Evolutionary conservation across 2,797 vertebrate species (phyloP).

Genomic region (Ceryle rudis): DNA sequence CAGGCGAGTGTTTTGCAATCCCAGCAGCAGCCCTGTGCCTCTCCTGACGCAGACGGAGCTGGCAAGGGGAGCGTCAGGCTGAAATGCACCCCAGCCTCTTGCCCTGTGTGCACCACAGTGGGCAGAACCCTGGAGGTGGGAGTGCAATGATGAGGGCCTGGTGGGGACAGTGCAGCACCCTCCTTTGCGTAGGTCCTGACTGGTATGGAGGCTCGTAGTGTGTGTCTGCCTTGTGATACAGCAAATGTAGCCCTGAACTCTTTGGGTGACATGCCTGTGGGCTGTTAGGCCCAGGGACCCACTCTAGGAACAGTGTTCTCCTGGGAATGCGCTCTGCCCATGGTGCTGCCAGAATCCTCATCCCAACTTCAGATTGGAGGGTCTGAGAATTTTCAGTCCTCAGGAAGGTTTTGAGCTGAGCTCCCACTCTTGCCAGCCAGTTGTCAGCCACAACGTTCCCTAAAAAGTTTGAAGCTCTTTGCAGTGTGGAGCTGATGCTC

Average conservation of each 20-base stretch:
- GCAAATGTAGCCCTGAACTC: background rate
- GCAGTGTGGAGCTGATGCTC: background rate
- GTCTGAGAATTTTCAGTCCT: rapidly evolving
- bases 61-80: background rate
- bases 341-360: background rate
- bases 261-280: background rate
- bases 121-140: background rate
- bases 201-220: rapidly evolving
- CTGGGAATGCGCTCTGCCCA: rapidly evolving
- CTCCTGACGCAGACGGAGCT: background rate
- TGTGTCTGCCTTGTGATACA: background rate
- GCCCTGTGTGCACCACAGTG: rapidly evolving
- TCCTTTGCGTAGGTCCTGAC: rapidly evolving
- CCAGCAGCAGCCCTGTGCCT: background rate
- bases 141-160: background rate
- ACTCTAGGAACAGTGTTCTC: too few species aligned
- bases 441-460: background rate
- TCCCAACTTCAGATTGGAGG: background rate
- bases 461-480: background rate
- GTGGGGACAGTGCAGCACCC: background rate
- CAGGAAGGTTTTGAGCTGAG: background rate
- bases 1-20: conserved; percentile 34
- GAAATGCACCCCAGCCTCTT: background rate
- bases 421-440: background rate
- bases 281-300: rapidly evolving